phyloP scores from a whole-genome alignment of 1,140 invertebrate genomes.

The Ips nitidus region DNA sequence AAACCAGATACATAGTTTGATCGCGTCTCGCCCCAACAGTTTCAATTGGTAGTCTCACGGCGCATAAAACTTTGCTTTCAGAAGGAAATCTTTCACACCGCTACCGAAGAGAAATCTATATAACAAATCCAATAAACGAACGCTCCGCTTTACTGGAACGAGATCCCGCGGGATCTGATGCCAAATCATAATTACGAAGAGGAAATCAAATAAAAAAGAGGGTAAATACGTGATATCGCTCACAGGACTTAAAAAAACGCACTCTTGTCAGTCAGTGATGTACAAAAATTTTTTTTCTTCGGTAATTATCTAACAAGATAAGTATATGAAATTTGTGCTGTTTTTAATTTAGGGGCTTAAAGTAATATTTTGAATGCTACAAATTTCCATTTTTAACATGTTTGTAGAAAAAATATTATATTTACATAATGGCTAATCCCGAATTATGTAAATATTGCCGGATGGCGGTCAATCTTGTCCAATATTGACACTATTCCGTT shows the following conservation, averaged over 20 bases:
- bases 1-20: conserved; percentile 12
- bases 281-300: not conserved
- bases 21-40: conserved; percentile 9
- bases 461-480: no score
- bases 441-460: no score
- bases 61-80: conserved; percentile 31
- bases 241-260: not conserved
- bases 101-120: conserved; percentile 24
- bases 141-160: conserved; percentile 20
- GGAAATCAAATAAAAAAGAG: conserved; percentile 30
- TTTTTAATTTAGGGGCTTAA: no score
- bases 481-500: no score
- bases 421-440: no score
- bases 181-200: conserved; percentile 28
- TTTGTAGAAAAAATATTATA: no score
- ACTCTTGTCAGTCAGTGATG: not conserved
- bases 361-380: no score
- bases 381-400: no score
- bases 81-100: conserved; percentile 30
- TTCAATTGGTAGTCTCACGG: conserved; percentile 31
- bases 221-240: conserved; percentile 23
- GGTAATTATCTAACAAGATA: not conserved
- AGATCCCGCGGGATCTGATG: conserved; percentile 9
- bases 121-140: conserved; percentile 31
- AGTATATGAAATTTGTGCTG: not conserved